phyloP scores from a whole-genome alignment of 2,797 vertebrate genomes.

The Yasuhikotakia modesta region DNA sequence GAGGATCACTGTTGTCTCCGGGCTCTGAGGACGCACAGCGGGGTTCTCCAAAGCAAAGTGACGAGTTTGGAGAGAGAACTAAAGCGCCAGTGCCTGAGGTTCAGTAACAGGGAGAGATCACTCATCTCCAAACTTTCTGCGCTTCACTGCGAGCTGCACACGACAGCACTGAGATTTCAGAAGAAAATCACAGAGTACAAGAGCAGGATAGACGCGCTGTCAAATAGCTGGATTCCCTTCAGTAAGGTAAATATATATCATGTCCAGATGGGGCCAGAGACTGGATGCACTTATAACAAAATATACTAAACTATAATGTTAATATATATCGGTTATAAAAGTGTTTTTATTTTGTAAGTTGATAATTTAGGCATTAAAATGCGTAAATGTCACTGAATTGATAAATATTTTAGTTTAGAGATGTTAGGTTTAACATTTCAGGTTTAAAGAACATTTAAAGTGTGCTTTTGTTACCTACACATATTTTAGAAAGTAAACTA shows the following conservation, averaged over 20 bases:
- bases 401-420: no score
- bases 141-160: constrained; percentile 89
- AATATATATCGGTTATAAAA: no score
- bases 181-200: constrained; percentile 95
- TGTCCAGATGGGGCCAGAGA: no score
- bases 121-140: constrained; percentile 87
- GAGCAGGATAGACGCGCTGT: constrained; percentile 88
- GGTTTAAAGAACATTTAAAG: no score
- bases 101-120: constrained; percentile 84
- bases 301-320: no score
- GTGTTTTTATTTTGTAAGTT: no score
- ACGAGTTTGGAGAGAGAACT: constrained; percentile 85
- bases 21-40: constrained; percentile 81
- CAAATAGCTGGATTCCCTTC: constrained; percentile 77
- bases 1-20: constrained; percentile 83
- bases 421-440: no score
- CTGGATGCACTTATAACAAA: no score
- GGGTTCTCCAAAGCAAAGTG: constrained; percentile 80
- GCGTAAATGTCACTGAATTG: no score
- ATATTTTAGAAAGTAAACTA: no score
- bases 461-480: no score
- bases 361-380: no score
- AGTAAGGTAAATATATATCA: constrained; percentile 79
- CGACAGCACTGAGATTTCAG: constrained; percentile 90
- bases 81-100: constrained; percentile 85